Conservation (phyloP, 2,797 vertebrate species). For the Oreonectes daqikongensis region DNA sequence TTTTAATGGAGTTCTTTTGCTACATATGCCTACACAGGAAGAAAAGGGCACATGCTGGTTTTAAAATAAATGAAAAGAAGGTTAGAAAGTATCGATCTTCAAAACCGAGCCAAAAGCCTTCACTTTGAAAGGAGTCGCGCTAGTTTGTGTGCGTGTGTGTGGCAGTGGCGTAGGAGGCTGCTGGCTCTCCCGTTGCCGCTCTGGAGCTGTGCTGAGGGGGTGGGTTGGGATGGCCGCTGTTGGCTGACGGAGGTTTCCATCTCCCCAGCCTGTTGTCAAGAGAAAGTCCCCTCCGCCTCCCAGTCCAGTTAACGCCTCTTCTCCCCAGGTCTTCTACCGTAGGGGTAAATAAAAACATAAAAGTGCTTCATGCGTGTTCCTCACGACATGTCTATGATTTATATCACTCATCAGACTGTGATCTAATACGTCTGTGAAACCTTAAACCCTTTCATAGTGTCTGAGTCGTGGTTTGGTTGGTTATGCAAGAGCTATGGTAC, state of each 20-base stretch:
- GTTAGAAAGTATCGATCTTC: conserved; percentile 55
- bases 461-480: neutral
- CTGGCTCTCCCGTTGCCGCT: conserved; percentile 77
- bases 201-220: conserved; percentile 74
- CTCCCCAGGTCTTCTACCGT: conserved; percentile 36
- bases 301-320: conserved; percentile 23
- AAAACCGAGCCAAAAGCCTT: conserved; percentile 53
- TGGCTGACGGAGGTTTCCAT: conserved; percentile 67
- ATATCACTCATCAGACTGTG: neutral
- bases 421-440: neutral
- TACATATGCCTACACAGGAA: conserved; percentile 43
- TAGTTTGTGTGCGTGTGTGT: conserved; percentile 45
- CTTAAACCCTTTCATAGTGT: neutral
- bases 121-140: conserved; percentile 37
- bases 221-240: conserved; percentile 54
- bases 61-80: conserved; percentile 55
- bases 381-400: neutral
- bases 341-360: conserved; percentile 7
- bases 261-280: conserved; percentile 62
- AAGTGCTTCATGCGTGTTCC: neutral
- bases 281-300: conserved; percentile 58
- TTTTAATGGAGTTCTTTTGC: conserved; percentile 46
- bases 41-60: conserved; percentile 46
- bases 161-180: conserved; percentile 69
- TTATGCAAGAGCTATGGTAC: neutral